Evolutionary conservation across 2,888 invertebrate genomes (phyloP).

Genomic region (Drosophila parthenogenetica): DNA sequence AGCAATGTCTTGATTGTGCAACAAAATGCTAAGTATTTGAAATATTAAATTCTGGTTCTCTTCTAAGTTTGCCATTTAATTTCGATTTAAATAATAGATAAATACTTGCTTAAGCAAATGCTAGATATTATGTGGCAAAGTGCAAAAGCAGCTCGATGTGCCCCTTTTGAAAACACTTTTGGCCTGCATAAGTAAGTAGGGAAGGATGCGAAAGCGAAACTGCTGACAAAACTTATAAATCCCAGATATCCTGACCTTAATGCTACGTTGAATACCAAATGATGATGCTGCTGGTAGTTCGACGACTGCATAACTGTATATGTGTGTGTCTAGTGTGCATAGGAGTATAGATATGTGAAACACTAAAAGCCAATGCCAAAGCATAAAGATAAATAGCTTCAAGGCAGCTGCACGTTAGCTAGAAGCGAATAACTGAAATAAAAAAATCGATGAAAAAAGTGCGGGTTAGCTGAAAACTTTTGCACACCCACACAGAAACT

Average conservation of each 20-base stretch:
- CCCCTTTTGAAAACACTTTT: conserved; percentile 36
- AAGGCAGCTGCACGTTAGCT: conserved; percentile 44
- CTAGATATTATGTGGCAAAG: conserved; percentile 73
- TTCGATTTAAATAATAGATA: conserved; percentile 60
- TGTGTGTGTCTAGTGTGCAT: conserved; percentile 11
- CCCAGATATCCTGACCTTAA: conserved; percentile 83
- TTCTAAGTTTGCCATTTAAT: conserved; percentile 38
- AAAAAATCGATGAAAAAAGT: conserved; percentile 76
- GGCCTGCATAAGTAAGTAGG: conserved; percentile 71
- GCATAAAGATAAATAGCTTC: conserved; percentile 68
- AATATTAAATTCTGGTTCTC: conserved; percentile 38
- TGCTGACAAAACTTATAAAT: conserved; percentile 82
- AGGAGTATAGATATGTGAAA: conserved; percentile 19
- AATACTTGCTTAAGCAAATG: conserved; percentile 51
- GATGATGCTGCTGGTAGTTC: conserved; percentile 58
- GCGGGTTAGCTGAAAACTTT: conserved; percentile 66
- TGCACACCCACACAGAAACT: conserved; percentile 19
- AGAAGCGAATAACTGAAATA: conserved; percentile 14
- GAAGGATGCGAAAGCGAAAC: conserved; percentile 61
- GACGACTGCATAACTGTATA: conserved; percentile 32
- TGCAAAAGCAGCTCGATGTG: conserved; percentile 44
- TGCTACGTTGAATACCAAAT: conserved; percentile 80
- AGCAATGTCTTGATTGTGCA: conserved; percentile 39
- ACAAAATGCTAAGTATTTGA: conserved; percentile 31
- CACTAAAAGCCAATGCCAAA: conserved; percentile 60